phyloP scores from a whole-genome alignment of 2,888 invertebrate species.

The Coelinius sp. region DNA sequence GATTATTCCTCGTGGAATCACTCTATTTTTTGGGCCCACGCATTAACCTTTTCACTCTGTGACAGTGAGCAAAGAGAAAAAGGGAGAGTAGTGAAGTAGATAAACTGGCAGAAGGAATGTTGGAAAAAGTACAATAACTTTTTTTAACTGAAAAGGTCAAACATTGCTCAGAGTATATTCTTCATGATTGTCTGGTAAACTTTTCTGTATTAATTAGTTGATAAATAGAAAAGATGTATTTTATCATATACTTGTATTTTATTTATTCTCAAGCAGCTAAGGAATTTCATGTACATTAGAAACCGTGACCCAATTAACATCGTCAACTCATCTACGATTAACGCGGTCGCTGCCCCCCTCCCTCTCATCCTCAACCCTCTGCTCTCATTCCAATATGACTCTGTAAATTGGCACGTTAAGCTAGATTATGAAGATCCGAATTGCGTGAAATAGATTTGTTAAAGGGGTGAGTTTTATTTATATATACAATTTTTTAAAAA shows the following conservation, averaged over 20 bases:
- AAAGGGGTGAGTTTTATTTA: background rate
- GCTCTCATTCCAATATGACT: conserved; percentile 10
- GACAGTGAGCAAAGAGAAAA: background rate
- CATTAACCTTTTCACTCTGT: background rate
- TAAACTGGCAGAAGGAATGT: background rate
- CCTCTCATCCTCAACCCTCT: background rate
- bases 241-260: too few species aligned
- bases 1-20: background rate
- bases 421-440: background rate
- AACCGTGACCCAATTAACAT: conserved; percentile 38
- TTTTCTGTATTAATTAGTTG: background rate
- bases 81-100: background rate
- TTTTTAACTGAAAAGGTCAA: conserved; percentile 1
- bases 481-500: background rate
- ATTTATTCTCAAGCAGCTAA: background rate
- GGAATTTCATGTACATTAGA: background rate
- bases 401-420: background rate
- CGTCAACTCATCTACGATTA: conserved; percentile 38
- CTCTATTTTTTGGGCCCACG: background rate
- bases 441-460: background rate
- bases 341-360: conserved; percentile 11
- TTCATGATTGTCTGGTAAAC: background rate
- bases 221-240: background rate
- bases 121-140: background rate
- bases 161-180: background rate